Percentiles rank a stretch among this genome's conserved stretches.
phyloP scores from a whole-genome alignment of 2,113 vertebrate genomes.

The Climacteris rufus region DNA sequence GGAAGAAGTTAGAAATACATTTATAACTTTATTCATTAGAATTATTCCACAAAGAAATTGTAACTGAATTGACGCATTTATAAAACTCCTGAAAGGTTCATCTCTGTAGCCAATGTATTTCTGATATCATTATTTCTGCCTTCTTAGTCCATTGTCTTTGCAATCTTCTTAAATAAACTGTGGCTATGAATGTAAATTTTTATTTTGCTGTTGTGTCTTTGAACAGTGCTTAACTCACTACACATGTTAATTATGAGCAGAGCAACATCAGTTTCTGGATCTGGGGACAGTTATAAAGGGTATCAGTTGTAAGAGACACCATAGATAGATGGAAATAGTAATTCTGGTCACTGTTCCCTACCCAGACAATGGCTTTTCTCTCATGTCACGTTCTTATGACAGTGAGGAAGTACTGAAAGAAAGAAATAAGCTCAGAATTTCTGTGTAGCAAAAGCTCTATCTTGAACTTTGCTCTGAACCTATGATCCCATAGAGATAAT shows the following conservation, averaged over 20 bases:
- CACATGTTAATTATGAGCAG: background rate
- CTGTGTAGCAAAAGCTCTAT: background rate
- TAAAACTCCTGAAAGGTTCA: background rate
- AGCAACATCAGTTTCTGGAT: background rate
- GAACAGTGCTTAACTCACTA: background rate
- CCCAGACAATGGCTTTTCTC: background rate
- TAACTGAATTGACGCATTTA: background rate
- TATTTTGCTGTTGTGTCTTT: background rate
- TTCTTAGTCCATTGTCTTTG: background rate
- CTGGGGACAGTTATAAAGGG: background rate
- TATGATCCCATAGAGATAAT: background rate
- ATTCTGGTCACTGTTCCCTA: background rate
- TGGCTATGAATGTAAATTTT: background rate
- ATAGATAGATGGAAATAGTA: background rate
- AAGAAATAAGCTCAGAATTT: constrained; percentile 1
- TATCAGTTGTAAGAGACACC: background rate
- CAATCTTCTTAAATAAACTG: background rate
- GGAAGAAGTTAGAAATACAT: background rate
- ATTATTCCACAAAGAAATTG: background rate
- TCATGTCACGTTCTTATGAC: background rate
- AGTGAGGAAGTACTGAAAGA: background rate
- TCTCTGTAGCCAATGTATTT: background rate
- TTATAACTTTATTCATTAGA: background rate
- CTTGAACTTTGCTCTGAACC: background rate
- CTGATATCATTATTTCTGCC: background rate